These are phyloP conservation scores for Chionis minor DNA, from an alignment of 2,113 vertebrate species.

Conservation along the genomic window DNA sequence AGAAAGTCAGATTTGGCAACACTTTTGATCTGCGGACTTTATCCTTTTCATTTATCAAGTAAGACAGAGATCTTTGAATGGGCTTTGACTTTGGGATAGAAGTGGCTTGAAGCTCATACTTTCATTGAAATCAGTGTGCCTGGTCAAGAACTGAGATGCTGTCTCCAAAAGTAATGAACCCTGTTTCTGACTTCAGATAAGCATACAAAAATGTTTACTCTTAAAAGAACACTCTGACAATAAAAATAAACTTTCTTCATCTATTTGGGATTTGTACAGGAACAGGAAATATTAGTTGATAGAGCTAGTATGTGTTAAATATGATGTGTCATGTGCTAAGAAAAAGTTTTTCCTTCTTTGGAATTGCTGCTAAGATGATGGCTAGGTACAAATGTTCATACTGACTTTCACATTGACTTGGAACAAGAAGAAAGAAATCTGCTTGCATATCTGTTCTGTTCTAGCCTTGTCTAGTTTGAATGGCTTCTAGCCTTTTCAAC, in stretches of 20 bases:
- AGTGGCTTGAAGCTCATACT: not conserved
- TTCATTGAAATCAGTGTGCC: not conserved
- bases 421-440: not conserved
- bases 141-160: not conserved
- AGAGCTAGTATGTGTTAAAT: not conserved
- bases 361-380: not conserved
- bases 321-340: not conserved
- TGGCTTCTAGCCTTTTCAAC: not conserved
- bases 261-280: not conserved
- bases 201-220: not conserved
- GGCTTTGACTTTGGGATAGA: not conserved
- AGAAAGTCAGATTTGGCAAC: not conserved
- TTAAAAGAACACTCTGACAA: not conserved
- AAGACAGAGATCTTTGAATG: not conserved
- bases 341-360: not conserved
- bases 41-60: not conserved
- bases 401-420: not conserved
- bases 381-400: not conserved
- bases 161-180: not conserved
- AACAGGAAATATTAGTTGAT: not conserved
- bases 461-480: not conserved
- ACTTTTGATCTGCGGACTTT: not conserved
- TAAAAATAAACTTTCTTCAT: not conserved
- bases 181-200: not conserved
- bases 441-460: not conserved